These are phyloP conservation scores for Drosophila pachea DNA, from an alignment of 1,140 invertebrate genomes.

Conservation along the genomic window DNA sequence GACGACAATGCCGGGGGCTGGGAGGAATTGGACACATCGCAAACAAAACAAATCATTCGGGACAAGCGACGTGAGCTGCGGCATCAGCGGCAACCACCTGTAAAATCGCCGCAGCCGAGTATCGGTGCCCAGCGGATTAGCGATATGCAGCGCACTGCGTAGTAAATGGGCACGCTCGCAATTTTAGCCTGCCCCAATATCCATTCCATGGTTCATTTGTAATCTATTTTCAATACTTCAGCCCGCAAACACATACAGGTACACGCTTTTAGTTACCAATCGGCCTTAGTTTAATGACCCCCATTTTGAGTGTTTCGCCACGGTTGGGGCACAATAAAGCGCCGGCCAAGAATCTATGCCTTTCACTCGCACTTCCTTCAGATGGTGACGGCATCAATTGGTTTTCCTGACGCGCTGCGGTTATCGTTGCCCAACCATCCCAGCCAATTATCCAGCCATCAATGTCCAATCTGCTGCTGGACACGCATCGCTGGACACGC, in stretches of 20 bases:
- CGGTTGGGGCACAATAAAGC: constrained; percentile 41
- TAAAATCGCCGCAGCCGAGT: constrained; percentile 32
- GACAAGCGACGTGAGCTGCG: constrained; percentile 76
- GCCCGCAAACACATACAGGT: background rate
- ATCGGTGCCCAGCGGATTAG: constrained; percentile 67
- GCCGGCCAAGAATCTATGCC: constrained; percentile 26
- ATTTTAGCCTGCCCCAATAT: constrained; percentile 1
- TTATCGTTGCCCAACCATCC: constrained; percentile 40
- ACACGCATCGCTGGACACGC: constrained; percentile 25
- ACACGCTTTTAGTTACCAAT: constrained; percentile 22
- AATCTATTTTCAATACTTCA: constrained; percentile 1
- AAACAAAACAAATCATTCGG: constrained; percentile 73
- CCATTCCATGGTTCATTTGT: constrained; percentile 19
- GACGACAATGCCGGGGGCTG: constrained; percentile 74
- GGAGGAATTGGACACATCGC: constrained; percentile 78
- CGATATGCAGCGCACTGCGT: constrained; percentile 53
- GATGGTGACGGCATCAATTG: constrained; percentile 6
- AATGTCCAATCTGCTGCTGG: constrained; percentile 36
- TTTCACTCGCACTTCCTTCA: constrained; percentile 57
- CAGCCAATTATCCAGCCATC: background rate
- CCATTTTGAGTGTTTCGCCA: constrained; percentile 25
- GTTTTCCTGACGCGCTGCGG: constrained; percentile 62
- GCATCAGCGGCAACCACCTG: constrained; percentile 59
- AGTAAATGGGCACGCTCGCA: constrained; percentile 21
- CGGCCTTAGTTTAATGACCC: constrained; percentile 39